Evolutionary conservation across 1,140 invertebrate species (phyloP).

Genomic region (Cardiocondyla obscurior): DNA sequence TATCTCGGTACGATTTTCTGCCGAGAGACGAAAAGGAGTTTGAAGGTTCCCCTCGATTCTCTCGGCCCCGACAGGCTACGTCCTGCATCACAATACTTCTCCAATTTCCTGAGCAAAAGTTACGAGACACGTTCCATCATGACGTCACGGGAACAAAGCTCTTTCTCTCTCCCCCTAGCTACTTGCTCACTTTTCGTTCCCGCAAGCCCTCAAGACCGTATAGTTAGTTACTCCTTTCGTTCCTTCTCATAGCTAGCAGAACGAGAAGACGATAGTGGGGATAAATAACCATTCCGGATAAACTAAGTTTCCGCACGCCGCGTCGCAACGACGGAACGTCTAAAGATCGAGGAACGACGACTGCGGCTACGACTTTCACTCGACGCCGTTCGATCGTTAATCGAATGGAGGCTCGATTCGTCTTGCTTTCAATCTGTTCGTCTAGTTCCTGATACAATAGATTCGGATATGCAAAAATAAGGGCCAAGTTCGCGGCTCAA

Average conservation of each 20-base stretch:
- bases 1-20: slow-evolving; percentile 62
- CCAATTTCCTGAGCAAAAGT: slow-evolving; percentile 76
- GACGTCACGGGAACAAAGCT: slow-evolving; percentile 74
- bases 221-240: slow-evolving; percentile 32
- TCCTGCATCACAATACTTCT: slow-evolving; percentile 77
- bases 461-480: slow-evolving; percentile 48
- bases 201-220: slow-evolving; percentile 24
- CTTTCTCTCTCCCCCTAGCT: slow-evolving; percentile 52
- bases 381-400: slow-evolving; percentile 64
- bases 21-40: slow-evolving; percentile 60
- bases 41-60: slow-evolving; percentile 69
- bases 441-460: slow-evolving; percentile 8
- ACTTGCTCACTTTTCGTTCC: slow-evolving; percentile 61
- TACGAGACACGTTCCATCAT: slow-evolving; percentile 76
- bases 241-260: neutral
- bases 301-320: slow-evolving; percentile 64
- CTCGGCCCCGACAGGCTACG: slow-evolving; percentile 67
- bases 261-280: slow-evolving; percentile 39
- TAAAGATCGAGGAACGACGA: slow-evolving; percentile 26
- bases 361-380: slow-evolving; percentile 44
- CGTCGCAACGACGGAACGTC: slow-evolving; percentile 23
- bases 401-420: slow-evolving; percentile 41
- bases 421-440: slow-evolving; percentile 52
- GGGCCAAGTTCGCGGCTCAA: neutral
- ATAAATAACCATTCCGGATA: slow-evolving; percentile 65